Conservation (phyloP, 2,888 invertebrate species). For the Venusia cambrica region DNA sequence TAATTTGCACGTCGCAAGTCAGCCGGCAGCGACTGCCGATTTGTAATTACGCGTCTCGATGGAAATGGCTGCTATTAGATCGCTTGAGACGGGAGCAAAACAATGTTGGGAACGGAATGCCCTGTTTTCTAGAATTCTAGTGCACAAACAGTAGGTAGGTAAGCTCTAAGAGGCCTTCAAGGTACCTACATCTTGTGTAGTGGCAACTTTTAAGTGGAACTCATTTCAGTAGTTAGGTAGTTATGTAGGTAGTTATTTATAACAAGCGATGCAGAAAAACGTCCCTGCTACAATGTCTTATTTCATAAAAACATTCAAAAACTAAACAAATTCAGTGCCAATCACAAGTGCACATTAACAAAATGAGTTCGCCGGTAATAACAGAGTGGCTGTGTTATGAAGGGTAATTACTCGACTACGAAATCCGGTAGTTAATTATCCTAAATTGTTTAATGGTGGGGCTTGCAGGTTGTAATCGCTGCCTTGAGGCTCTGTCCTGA, state of each 20-base stretch:
- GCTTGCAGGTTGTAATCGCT: conserved; percentile 55
- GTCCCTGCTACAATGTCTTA: too few relatives aligned
- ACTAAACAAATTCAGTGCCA: conserved; percentile 58
- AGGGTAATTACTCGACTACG: conserved; percentile 69
- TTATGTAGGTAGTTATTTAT: too few relatives aligned
- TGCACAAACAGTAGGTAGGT: neutral
- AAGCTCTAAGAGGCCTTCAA: too few relatives aligned
- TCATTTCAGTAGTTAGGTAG: too few relatives aligned
- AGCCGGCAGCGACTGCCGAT: conserved; percentile 34
- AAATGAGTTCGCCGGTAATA: conserved; percentile 56
- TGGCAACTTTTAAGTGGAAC: too few relatives aligned
- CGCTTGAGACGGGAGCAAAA: conserved; percentile 3
- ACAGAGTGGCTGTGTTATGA: conserved; percentile 67
- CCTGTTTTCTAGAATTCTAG: neutral
- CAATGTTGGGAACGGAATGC: neutral
- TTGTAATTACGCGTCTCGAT: conserved; percentile 30
- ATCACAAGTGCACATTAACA: conserved; percentile 60
- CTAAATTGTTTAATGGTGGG: conserved; percentile 78
- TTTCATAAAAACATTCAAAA: too few relatives aligned
- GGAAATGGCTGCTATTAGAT: conserved; percentile 16
- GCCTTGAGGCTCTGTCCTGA: conserved; percentile 32
- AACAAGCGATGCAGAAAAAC: too few relatives aligned
- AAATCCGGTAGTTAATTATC: conserved; percentile 80
- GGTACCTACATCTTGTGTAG: too few relatives aligned
- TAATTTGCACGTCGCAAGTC: conserved; percentile 65